Percentiles rank a stretch among this genome's conserved stretches.
Evolutionary conservation across 2,888 invertebrate genomes (phyloP).

Genomic region (Fragum whitleyi): DNA sequence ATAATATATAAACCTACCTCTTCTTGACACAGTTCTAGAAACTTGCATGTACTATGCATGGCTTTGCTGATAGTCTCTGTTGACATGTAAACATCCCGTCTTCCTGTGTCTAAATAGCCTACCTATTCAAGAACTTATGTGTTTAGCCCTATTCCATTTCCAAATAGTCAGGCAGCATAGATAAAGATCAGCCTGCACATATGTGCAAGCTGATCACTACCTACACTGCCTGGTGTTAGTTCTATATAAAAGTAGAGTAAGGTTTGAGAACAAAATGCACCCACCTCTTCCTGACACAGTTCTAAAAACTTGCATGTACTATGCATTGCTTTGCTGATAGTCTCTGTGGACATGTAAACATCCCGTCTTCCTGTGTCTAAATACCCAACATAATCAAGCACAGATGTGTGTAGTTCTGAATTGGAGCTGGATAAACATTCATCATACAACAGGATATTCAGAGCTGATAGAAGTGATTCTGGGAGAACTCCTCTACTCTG

Average conservation of each 20-base stretch:
- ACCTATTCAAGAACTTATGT: slow-evolving; percentile 72
- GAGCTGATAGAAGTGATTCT: slow-evolving; percentile 70
- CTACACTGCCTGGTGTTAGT: too few relatives aligned
- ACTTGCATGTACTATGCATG: slow-evolving; percentile 79
- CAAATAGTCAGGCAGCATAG: too few relatives aligned
- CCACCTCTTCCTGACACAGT: slow-evolving; percentile 70
- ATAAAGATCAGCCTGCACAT: too few relatives aligned
- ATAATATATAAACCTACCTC: too few relatives aligned
- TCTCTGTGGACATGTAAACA: slow-evolving; percentile 71
- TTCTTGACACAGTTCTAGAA: slow-evolving; percentile 73
- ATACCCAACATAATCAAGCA: slow-evolving; percentile 74
- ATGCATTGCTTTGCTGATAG: slow-evolving; percentile 77
- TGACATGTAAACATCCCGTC: slow-evolving; percentile 70
- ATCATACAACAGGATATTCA: slow-evolving; percentile 78
- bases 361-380: slow-evolving; percentile 72
- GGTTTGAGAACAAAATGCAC: background rate
- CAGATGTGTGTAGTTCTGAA: slow-evolving; percentile 72
- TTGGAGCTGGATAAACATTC: slow-evolving; percentile 75
- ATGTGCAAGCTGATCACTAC: too few relatives aligned
- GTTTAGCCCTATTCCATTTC: slow-evolving; percentile 74
- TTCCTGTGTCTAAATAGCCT: slow-evolving; percentile 72
- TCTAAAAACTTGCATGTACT: slow-evolving; percentile 80
- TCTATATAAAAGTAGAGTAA: too few relatives aligned
- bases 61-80: slow-evolving; percentile 76
- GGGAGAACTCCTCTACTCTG: slow-evolving; percentile 72